These are phyloP conservation scores for Myiotriccus ornatus DNA, from an alignment of 2,797 vertebrate species.

Conservation along the genomic window DNA sequence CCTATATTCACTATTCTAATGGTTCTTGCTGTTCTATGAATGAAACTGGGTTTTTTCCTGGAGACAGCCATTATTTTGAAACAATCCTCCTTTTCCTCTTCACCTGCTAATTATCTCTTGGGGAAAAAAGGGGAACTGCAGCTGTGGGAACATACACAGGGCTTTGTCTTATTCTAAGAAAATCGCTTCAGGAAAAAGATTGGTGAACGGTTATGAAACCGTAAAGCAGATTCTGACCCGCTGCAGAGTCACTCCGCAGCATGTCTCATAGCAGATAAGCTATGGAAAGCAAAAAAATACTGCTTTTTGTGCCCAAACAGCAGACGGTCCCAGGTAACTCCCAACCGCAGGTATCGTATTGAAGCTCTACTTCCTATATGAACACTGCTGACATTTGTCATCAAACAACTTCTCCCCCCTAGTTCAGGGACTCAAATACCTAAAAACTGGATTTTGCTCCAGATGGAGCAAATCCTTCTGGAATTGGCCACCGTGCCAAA, in stretches of 20 bases:
- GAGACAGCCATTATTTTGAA: not conserved
- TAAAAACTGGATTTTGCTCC: not conserved
- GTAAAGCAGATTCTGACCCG: not conserved
- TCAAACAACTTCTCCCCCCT: not conserved
- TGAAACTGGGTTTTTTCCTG: not conserved
- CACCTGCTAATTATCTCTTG: not conserved
- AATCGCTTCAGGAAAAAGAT: not conserved
- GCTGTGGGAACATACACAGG: not conserved
- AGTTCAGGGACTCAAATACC: not conserved
- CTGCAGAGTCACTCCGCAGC: not conserved
- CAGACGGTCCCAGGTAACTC: constrained; percentile 5
- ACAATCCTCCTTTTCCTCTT: not conserved
- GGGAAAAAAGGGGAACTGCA: not conserved
- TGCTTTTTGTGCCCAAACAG: not conserved
- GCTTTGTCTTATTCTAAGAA: not conserved
- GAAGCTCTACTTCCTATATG: not conserved
- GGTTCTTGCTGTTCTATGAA: not conserved
- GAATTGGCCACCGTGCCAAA: not conserved
- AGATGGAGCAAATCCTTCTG: not conserved
- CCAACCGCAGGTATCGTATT: not conserved
- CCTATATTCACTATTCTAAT: not conserved
- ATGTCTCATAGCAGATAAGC: not conserved
- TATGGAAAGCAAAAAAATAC: not conserved
- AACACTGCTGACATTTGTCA: not conserved
- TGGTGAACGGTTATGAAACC: not conserved